A percentile compares a stretch with the other conserved stretches of the same genome.
These are phyloP conservation scores for Argya squamiceps DNA, from an alignment of 2,797 vertebrate genomes.

Conservation along the genomic window DNA sequence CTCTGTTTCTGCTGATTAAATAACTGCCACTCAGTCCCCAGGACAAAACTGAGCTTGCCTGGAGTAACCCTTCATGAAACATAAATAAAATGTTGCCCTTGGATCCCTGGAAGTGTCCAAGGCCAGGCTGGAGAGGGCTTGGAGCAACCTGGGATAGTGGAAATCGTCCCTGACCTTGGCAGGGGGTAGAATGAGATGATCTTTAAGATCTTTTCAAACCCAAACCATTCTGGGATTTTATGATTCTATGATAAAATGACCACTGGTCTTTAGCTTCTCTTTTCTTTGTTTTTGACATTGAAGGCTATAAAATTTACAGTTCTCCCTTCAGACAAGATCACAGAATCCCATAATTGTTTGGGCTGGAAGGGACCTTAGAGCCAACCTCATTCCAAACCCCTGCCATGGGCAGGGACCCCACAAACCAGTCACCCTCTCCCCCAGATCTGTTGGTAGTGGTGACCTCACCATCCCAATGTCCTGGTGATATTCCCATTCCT, in stretches of 20 bases:
- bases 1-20: not conserved
- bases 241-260: not conserved
- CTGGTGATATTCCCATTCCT: not conserved
- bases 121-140: fast-evolving
- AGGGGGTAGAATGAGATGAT: fast-evolving
- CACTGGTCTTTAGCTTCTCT: not conserved
- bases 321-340: not conserved
- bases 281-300: not conserved
- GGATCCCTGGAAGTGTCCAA: not conserved
- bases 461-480: not conserved
- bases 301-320: not conserved
- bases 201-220: not conserved
- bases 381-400: not conserved
- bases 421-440: not conserved
- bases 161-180: not conserved
- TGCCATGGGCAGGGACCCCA: not conserved
- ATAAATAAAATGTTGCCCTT: not conserved
- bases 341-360: not conserved
- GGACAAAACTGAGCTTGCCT: not conserved
- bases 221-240: not conserved
- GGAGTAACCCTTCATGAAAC: not conserved
- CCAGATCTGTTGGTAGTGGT: not conserved
- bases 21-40: not conserved
- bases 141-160: fast-evolving
- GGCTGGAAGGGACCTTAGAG: not conserved